Conservation (phyloP, 2,113 vertebrate genomes). For the pig (Sus scrofa) region T2T-Sscrofa CM000812.6:241393001-241393500, state of each 20-base stretch:
- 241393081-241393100: too few species aligned
- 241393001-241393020: not conserved
- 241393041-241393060: not conserved
- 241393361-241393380: not conserved
- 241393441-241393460: not conserved
- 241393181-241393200: conserved; percentile 91
- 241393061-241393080: not conserved
- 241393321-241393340: conserved; percentile 20
- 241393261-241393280: conserved; percentile 96
- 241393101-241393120: not conserved
- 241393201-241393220: conserved; percentile 95
- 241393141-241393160: not conserved
- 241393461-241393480: not conserved
- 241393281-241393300: conserved; percentile 95
- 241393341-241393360: not conserved
- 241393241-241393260: conserved; percentile 94
- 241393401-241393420: not conserved
- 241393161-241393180: not conserved
- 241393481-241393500: not conserved
- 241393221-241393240: conserved; percentile 94
- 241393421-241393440: not conserved
- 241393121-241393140: not conserved
- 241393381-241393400: not conserved
- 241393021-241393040: not conserved
- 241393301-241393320: conserved; percentile 94